phyloP scores from a whole-genome alignment of 2,888 invertebrate genomes.

The Agonum fuliginosum region DNA sequence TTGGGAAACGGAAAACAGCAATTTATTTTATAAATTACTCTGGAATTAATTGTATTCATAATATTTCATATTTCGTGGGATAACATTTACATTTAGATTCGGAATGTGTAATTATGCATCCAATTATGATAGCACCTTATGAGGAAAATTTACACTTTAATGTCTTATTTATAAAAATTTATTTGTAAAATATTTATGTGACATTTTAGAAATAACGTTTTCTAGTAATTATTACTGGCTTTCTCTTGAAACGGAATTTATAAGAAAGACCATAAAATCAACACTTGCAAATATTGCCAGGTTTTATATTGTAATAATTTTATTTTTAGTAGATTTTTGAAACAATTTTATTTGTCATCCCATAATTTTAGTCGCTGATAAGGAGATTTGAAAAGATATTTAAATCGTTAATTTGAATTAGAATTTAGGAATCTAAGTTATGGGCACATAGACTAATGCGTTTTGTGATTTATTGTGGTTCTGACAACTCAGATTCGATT shows the following conservation, averaged over 20 bases:
- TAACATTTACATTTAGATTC: conserved; percentile 29
- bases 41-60: conserved; percentile 22
- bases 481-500: too few relatives aligned
- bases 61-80: not conserved
- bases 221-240: conserved; percentile 11
- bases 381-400: too few relatives aligned
- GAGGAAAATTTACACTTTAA: conserved; percentile 27
- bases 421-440: too few relatives aligned
- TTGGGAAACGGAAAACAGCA: conserved; percentile 7
- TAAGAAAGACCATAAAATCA: not conserved
- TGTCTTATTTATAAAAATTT: conserved; percentile 26
- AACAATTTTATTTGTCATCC: too few relatives aligned
- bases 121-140: conserved; percentile 18
- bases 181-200: conserved; percentile 22
- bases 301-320: not conserved
- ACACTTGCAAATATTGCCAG: not conserved
- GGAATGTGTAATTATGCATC: conserved; percentile 19
- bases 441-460: too few relatives aligned
- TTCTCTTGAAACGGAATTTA: conserved; percentile 9
- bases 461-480: too few relatives aligned
- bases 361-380: too few relatives aligned
- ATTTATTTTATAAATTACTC: conserved; percentile 31
- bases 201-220: conserved; percentile 17
- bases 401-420: too few relatives aligned
- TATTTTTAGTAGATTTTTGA: too few relatives aligned